Conservation (phyloP, 2,113 vertebrate species). For the Crotalus viridis region DNA sequence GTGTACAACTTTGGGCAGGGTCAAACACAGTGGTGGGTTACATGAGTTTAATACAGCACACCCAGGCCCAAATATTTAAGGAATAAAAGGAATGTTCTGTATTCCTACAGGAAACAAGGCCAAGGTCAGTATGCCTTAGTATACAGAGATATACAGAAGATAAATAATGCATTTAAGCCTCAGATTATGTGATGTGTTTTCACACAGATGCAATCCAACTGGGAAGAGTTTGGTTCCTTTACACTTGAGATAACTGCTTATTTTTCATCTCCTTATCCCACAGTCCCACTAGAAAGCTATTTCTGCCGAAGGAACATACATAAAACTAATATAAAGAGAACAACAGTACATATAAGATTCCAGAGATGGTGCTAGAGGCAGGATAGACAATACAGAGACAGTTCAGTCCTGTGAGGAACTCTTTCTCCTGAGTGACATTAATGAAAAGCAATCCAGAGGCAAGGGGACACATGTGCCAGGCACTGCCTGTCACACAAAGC, state of each 20-base stretch:
- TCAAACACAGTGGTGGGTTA: neutral
- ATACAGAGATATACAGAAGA: neutral
- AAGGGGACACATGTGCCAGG: conserved; percentile 7
- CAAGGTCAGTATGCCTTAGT: neutral
- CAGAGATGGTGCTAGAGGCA: neutral
- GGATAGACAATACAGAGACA: neutral
- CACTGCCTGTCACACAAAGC: neutral
- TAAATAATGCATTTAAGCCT: neutral
- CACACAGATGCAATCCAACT: neutral
- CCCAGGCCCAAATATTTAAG: neutral
- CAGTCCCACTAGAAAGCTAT: neutral
- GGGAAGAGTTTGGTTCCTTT: neutral
- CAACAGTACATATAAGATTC: neutral
- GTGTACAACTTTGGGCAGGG: neutral
- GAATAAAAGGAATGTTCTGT: neutral
- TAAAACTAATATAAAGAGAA: neutral
- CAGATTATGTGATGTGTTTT: neutral
- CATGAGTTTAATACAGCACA: neutral
- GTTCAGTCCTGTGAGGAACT: neutral
- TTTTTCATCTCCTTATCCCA: neutral
- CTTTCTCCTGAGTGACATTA: conserved; percentile 12
- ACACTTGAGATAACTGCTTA: neutral
- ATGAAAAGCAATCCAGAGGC: neutral
- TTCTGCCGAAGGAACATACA: neutral
- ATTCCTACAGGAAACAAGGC: neutral